A percentile compares a stretch with the other conserved stretches of the same genome.
phyloP scores from a whole-genome alignment of 2,113 vertebrate genomes.

The Hylia prasina region DNA sequence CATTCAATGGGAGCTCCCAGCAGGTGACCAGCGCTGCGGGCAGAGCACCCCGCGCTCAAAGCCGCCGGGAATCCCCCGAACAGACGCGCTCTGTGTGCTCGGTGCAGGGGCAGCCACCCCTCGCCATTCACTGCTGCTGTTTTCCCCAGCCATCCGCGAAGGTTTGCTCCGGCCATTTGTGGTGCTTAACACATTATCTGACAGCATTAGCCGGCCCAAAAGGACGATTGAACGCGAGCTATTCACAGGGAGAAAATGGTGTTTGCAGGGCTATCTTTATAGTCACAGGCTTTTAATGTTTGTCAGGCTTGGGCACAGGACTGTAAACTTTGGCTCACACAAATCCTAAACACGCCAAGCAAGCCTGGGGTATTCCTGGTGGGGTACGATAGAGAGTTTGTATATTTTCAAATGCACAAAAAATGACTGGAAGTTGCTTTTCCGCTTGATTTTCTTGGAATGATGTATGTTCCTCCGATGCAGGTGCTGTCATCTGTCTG shows the following conservation, averaged over 20 bases:
- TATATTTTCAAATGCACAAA: background rate
- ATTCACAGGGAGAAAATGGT: constrained; percentile 3
- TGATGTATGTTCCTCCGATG: background rate
- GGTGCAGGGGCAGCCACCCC: background rate
- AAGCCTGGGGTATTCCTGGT: background rate
- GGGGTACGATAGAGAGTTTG: background rate
- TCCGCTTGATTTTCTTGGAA: background rate
- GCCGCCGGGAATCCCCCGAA: background rate
- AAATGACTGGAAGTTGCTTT: background rate
- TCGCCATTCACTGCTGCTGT: background rate
- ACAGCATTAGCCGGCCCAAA: background rate
- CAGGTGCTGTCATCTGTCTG: background rate
- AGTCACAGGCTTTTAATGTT: background rate
- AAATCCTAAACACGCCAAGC: background rate
- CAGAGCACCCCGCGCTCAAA: background rate
- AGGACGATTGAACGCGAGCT: background rate
- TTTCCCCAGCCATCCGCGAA: background rate
- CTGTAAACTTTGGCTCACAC: background rate
- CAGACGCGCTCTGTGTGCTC: background rate
- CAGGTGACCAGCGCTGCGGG: constrained; percentile 25
- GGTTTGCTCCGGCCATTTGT: background rate
- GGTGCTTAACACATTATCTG: constrained; percentile 1
- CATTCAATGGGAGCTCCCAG: constrained; percentile 44
- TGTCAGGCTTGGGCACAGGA: background rate
- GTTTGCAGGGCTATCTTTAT: background rate